Evolutionary conservation across 2,113 vertebrate genomes (phyloP).

Genomic region (Eidolon helvum): DNA sequence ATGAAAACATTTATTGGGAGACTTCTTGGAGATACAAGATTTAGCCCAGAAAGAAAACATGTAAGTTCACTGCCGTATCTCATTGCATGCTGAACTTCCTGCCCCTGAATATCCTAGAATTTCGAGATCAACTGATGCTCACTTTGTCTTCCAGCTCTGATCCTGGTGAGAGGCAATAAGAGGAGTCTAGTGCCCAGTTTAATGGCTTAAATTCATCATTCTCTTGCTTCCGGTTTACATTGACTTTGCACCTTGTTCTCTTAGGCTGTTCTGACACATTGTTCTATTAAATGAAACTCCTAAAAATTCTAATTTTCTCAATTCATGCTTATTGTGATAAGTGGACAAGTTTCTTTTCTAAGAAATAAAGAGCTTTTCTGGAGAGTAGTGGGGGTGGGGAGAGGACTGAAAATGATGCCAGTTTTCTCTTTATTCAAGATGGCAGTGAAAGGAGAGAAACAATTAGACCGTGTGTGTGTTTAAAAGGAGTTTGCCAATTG

Average conservation of each 20-base stretch:
- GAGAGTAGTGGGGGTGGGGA: not conserved
- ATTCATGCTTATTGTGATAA: constrained; percentile 47
- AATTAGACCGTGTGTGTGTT: not conserved
- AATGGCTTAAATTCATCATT: not conserved
- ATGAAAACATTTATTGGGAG: not conserved
- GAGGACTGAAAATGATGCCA: not conserved
- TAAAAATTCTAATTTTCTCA: constrained; percentile 52
- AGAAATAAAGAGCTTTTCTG: constrained; percentile 51
- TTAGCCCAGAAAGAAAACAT: not conserved
- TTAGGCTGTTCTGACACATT: not conserved
- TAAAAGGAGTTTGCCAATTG: not conserved
- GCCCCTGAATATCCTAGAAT: not conserved
- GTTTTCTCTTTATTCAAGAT: constrained; percentile 40
- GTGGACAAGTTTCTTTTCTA: constrained; percentile 50
- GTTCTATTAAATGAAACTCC: constrained; percentile 42
- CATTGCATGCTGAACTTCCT: not conserved
- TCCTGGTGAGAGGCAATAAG: not conserved
- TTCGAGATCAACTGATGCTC: not conserved
- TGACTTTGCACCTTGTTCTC: not conserved
- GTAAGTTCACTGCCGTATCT: not conserved
- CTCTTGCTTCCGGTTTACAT: not conserved
- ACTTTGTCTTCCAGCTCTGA: not conserved
- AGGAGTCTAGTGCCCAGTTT: not conserved
- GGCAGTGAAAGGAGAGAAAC: not conserved
- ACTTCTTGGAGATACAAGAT: not conserved